Conservation (phyloP, 53 echinoderm and acorn worm species). For the Echinarachnius parma region DNA sequence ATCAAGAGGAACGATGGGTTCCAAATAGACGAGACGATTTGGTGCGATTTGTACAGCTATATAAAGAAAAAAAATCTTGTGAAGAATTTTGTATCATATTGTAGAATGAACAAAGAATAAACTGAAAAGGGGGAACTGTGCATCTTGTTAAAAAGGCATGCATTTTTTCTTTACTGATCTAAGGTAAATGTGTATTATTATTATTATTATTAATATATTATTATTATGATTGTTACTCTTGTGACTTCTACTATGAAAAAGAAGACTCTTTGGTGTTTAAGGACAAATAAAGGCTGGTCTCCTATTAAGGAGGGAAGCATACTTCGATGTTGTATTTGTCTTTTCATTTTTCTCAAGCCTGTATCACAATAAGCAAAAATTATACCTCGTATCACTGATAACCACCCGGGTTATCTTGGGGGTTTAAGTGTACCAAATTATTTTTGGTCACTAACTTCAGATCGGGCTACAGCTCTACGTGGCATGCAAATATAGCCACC, state of each 20-base stretch:
- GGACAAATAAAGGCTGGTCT: conserved; percentile 44
- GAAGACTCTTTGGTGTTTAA: conserved; percentile 41
- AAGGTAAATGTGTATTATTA: conserved; percentile 36
- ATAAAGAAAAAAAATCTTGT: background rate
- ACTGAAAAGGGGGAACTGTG: conserved; percentile 33
- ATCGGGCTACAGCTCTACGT: too few species aligned
- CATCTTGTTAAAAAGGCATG: conserved; percentile 19
- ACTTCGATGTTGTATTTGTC: too few species aligned
- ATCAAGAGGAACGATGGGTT: too few species aligned
- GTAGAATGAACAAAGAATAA: conserved; percentile 35
- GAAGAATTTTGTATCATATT: conserved; percentile 26
- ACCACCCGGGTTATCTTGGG: too few species aligned
- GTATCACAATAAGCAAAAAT: too few species aligned
- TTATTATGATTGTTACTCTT: conserved; percentile 38
- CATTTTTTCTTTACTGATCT: too few species aligned
- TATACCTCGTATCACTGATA: too few species aligned
- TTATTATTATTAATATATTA: background rate
- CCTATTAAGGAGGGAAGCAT: conserved; percentile 14
- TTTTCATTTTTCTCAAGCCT: too few species aligned
- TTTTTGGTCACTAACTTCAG: too few species aligned
- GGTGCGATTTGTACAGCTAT: conserved; percentile 12
- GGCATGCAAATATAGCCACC: too few species aligned
- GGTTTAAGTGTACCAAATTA: too few species aligned
- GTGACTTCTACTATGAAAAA: conserved; percentile 50
- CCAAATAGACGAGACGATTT: too few species aligned